Evolutionary conservation across 2,888 invertebrate species (phyloP).

Genomic region (Rotaria magnacalcarata): DNA sequence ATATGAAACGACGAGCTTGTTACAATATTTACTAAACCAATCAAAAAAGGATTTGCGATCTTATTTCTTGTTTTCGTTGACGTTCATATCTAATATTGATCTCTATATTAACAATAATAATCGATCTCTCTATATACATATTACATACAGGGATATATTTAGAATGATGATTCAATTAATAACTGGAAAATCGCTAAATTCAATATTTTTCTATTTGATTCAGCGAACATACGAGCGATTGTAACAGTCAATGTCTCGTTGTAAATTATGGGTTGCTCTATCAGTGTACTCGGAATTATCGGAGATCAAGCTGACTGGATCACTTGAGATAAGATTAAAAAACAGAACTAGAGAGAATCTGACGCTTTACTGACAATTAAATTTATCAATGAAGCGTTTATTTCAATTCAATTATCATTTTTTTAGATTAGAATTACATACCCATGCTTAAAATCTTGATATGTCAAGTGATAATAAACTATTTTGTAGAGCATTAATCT

Average conservation of each 20-base stretch:
- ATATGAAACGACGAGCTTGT: background rate
- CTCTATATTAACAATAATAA: background rate
- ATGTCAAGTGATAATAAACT: too few relatives aligned
- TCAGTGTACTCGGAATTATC: too few relatives aligned
- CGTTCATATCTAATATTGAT: background rate
- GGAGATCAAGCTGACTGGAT: too few relatives aligned
- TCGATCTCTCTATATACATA: background rate
- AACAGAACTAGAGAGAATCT: too few relatives aligned
- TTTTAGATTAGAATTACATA: too few relatives aligned
- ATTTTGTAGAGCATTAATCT: too few relatives aligned
- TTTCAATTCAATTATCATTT: too few relatives aligned
- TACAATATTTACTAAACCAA: background rate
- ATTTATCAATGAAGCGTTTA: too few relatives aligned
- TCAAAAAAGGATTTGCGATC: background rate
- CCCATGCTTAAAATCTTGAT: too few relatives aligned
- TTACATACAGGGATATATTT: background rate
- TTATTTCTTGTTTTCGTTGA: background rate
- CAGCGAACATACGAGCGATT: background rate
- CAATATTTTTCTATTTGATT: background rate
- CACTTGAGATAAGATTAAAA: too few relatives aligned
- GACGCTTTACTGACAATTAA: too few relatives aligned
- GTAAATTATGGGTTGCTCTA: too few relatives aligned
- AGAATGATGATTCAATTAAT: background rate
- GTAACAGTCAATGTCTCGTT: background rate
- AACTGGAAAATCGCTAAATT: background rate